Evolutionary conservation across 2,888 invertebrate species (phyloP), one percentile per base, ranked within the genome.

Genomic region (Drosophila falleni): DNA sequence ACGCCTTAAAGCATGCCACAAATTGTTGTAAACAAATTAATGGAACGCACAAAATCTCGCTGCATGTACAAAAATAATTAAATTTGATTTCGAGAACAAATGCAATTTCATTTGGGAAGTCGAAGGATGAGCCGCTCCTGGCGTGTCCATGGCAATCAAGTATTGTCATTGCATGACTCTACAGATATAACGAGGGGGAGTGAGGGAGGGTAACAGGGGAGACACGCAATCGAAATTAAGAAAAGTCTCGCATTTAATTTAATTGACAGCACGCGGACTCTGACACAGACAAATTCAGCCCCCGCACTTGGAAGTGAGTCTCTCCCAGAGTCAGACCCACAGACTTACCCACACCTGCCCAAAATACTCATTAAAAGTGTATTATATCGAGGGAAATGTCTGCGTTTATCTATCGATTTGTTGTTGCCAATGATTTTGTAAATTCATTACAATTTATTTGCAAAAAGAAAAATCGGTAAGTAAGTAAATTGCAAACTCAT

Each of bases 21-120:
- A 44, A 51, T 55, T 63, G 47, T 16, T 13, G 26, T 37, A 44
- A 51, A 50, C 50, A 81, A 81, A 63, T 60, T 64, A 51, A 44
- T 51, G 49, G 1, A 68, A 75, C 81, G 75, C 87, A 71, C 80
- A 81, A 75, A 87, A 79, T 75, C 83, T 42, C 69, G 61, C 83
- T 88, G 88, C 91, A 89, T 87, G 91, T 80, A 75, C 81, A 80
- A 85, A 89, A 78, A 89, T 91, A 91, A 91, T 91, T 91, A 91
- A 91, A 88, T 86, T 86, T 90, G 81, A 84, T 83, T 86, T 80
- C 56, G 31, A 62, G 23, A 55, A 56, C 69, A 71, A 66, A 71
- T 70, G 61, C 62, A 69, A 64, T 68, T 68, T 50, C 58, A 65
- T 58, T 72, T 60, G 37, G 42, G 8, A 49, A 26, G 39, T 15